Conservation (phyloP, 2,888 invertebrate genomes). For the Meganola albula region DNA sequence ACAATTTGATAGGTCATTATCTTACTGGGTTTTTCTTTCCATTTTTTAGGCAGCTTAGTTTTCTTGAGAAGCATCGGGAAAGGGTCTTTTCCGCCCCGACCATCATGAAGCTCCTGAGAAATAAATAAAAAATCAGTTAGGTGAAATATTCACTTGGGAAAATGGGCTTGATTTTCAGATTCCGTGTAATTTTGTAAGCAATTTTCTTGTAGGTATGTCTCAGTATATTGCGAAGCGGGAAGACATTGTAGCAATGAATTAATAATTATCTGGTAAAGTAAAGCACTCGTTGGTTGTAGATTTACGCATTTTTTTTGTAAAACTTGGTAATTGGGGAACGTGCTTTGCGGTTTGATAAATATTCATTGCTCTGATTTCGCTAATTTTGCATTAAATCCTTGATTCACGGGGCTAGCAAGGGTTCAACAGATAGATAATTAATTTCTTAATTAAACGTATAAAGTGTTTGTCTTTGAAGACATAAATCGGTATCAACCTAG, state of each 20-base stretch:
- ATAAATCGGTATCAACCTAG: no score
- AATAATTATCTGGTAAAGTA: conserved; percentile 26
- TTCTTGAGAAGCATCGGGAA: conserved; percentile 85
- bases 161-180: not conserved
- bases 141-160: not conserved
- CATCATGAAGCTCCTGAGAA: conserved; percentile 80
- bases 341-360: conserved; percentile 42
- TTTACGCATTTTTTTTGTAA: conserved; percentile 43
- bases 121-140: conserved; percentile 14
- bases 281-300: no score
- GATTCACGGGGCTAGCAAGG: no score
- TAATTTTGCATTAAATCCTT: conserved; percentile 40
- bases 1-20: no score
- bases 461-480: no score
- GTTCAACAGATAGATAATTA: no score
- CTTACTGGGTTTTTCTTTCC: conserved; percentile 78
- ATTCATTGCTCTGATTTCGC: conserved; percentile 51
- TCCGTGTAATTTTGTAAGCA: not conserved
- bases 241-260: conserved; percentile 17
- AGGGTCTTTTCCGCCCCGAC: conserved; percentile 86
- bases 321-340: conserved; percentile 38
- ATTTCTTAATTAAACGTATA: no score
- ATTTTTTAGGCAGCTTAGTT: conserved; percentile 86
- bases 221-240: no score
- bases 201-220: no score